These are phyloP conservation scores for Saiga tatarica DNA, from an alignment of 2,113 vertebrate genomes.

Conservation along the genomic window DNA sequence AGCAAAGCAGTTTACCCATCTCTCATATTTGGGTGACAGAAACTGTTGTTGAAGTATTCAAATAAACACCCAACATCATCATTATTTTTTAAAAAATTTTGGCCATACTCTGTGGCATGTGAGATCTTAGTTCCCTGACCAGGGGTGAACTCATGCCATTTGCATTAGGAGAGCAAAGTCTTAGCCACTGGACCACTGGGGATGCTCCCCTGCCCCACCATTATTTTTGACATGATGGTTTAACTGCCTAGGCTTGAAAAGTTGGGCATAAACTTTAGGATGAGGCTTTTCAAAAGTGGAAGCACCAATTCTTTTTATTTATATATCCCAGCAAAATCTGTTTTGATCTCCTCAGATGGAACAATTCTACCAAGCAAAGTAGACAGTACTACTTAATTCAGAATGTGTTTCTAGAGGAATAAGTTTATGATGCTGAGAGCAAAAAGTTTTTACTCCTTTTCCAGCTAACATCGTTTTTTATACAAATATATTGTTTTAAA, in stretches of 20 bases:
- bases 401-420: not conserved
- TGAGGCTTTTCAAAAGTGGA: not conserved
- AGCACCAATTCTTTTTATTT: not conserved
- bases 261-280: not conserved
- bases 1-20: not conserved
- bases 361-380: not conserved
- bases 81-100: not conserved
- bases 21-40: not conserved
- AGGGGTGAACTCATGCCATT: not conserved
- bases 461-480: not conserved
- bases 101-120: not conserved
- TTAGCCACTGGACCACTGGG: not conserved
- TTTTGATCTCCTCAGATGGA: not conserved
- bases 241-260: not conserved
- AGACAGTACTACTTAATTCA: not conserved
- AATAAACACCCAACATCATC: not conserved
- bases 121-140: not conserved
- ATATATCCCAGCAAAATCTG: not conserved
- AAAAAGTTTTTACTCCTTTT: not conserved
- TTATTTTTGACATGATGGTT: not conserved
- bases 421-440: not conserved
- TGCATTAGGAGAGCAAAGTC: not conserved
- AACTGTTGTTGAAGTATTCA: not conserved
- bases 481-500: conserved; percentile 34
- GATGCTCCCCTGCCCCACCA: not conserved